Evolutionary conservation across 2,888 invertebrate genomes (phyloP), one percentile per base, ranked within the genome.

Genomic region (Drosophila atroscutellata): DNA sequence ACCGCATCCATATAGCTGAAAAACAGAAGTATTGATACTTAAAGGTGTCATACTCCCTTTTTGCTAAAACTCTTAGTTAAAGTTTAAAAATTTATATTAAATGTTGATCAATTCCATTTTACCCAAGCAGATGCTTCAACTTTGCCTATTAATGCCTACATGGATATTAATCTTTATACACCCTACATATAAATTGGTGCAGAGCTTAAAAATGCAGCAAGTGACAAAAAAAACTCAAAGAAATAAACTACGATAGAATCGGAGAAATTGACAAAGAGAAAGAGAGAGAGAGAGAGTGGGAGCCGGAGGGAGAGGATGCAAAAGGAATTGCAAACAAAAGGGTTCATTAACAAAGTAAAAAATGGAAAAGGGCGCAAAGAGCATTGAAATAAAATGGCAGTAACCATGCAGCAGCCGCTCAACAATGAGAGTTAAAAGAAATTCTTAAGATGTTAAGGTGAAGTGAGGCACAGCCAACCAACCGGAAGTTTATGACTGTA

Each of bases 281-380:
- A 50, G 28, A 26, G 3, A 28, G 13, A 24, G 11, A n/a, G n/a
- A 26, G 13, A 20, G 8, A 3, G 3, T 3, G 13, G 45, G 2
- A 7, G 20, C 3, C 20, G 7, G 13, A 24, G 11, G 32, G 11
- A 24, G 11, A 59, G 49, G 64, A 62, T 71, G 77, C 69, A 67
- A 72, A 45, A 81, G 86, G 71, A 73, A 83, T 75, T 77, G 75
- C 78, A 72, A 83, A 85, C 85, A 89, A 89, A 80, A 87, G 82
- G 77, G 81, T 89, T 85, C 85, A 85, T 87, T 85, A 87, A 89
- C 87, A 89, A 80, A 89, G 82, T 84, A 87, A 86, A 83, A 83
- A 83, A 85, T 80, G 89, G 66, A 71, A 75, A 83, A 88, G 68
- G 66, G 76, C 59, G 62, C 74, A 66, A 75, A 77, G 81, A 73